phyloP scores from a whole-genome alignment of 2,888 invertebrate genomes.

The Harpalus rufipes region DNA sequence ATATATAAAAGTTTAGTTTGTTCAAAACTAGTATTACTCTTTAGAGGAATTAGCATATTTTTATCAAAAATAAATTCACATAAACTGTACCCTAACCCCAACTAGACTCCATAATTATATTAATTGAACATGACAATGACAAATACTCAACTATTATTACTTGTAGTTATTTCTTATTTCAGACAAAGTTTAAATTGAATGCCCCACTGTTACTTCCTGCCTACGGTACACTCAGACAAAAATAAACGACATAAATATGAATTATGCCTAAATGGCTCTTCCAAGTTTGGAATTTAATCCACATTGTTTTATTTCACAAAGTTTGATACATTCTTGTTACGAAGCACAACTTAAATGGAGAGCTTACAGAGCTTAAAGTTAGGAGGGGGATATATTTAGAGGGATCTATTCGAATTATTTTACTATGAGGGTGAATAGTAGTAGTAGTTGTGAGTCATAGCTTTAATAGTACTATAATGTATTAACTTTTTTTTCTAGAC shows the following conservation, averaged over 20 bases:
- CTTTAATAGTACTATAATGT: conserved; percentile 15
- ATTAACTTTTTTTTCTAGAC: conserved; percentile 25
- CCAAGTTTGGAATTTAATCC: conserved; percentile 43
- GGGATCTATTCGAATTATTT: conserved; percentile 7
- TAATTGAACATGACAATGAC: background rate
- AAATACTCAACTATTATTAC: background rate
- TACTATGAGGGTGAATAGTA: conserved; percentile 26
- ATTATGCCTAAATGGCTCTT: conserved; percentile 30
- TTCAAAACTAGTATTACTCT: background rate
- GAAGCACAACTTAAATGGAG: conserved; percentile 32
- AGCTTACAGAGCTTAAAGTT: conserved; percentile 9
- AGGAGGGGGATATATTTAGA: conserved; percentile 30
- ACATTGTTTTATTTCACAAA: conserved; percentile 42
- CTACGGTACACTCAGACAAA: background rate
- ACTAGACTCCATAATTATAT: background rate
- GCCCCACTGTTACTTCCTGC: background rate
- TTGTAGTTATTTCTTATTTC: background rate
- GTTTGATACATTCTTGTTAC: conserved; percentile 37
- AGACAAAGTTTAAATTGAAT: conserved; percentile 1
- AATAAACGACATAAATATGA: conserved; percentile 27
- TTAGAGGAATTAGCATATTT: background rate
- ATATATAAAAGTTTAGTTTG: too few species aligned
- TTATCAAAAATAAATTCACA: background rate
- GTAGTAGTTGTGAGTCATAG: conserved; percentile 16
- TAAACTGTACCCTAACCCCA: background rate